Evolutionary conservation across 2,113 vertebrate genomes (phyloP).

Genomic region (Xerus inauris): DNA sequence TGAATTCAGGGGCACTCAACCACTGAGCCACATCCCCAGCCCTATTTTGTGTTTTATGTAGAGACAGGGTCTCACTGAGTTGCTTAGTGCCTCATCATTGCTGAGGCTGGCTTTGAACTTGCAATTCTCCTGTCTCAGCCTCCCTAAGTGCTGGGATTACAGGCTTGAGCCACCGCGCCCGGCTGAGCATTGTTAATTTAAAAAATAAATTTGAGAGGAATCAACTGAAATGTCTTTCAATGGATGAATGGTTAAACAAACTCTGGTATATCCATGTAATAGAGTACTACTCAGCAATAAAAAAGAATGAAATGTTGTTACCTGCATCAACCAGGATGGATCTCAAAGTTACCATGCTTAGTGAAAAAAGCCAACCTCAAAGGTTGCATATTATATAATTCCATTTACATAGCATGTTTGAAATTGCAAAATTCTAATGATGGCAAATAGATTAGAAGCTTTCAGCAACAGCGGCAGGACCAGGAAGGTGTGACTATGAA

Average conservation of each 20-base stretch:
- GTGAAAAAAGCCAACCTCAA: neutral
- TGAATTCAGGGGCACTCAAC: no score
- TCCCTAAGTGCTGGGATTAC: no score
- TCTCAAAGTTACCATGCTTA: neutral
- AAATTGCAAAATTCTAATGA: neutral
- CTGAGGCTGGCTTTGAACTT: no score
- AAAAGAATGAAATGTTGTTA: conserved; percentile 3
- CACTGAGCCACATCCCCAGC: no score
- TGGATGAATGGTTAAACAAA: neutral
- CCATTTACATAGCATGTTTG: neutral
- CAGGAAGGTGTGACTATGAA: neutral
- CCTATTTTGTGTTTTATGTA: no score
- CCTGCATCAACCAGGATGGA: neutral
- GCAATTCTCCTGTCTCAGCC: no score
- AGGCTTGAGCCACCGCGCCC: no score
- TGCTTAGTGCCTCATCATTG: no score
- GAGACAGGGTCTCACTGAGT: no score
- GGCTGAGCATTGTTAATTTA: neutral
- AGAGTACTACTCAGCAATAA: neutral
- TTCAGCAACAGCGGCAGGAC: neutral
- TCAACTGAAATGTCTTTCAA: neutral
- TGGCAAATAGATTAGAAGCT: neutral
- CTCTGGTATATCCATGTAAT: neutral
- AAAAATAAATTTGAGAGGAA: neutral
- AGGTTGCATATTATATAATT: neutral